Percentiles rank a stretch among this genome's conserved stretches.
These are phyloP conservation scores for Tenthredo scrophulariae DNA, from an alignment of 2,888 invertebrate genomes.

Conservation along the genomic window DNA sequence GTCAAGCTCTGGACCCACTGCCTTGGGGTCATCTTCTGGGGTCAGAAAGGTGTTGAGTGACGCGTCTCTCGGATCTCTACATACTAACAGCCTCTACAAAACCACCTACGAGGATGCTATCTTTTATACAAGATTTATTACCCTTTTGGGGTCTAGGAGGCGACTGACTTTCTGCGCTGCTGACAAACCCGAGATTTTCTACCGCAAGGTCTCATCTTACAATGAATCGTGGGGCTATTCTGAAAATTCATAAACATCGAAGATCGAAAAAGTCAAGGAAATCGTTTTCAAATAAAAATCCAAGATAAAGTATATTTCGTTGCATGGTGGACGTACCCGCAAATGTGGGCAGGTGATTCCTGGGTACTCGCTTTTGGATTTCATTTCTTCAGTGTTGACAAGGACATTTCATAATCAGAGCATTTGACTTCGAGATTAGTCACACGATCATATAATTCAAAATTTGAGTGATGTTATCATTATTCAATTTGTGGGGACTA, in stretches of 20 bases:
- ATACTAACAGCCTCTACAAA: neutral
- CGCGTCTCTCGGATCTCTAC: conserved; percentile 16
- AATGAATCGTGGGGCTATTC: neutral
- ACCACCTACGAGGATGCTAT: conserved; percentile 40
- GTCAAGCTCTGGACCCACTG: neutral
- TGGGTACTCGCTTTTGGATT: conserved; percentile 16
- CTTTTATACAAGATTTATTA: conserved; percentile 34
- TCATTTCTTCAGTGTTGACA: neutral
- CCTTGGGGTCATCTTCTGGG: conserved; percentile 12
- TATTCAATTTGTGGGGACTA: neutral
- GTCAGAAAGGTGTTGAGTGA: conserved; percentile 49
- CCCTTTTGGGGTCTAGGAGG: neutral
- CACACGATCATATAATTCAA: neutral
- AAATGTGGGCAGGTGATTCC: conserved; percentile 12
- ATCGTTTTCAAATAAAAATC: neutral
- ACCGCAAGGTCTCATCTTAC: neutral
- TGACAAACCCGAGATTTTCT: neutral
- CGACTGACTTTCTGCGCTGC: conserved; percentile 26
- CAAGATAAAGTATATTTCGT: neutral
- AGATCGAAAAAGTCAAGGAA: neutral
- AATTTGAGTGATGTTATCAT: neutral
- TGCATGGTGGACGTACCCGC: neutral
- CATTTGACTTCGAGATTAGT: neutral
- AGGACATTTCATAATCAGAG: neutral
- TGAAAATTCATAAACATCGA: neutral